Base-by-base conservation (phyloP, 37 sponge, comb jelly and placozoan species). In the Diacarnus erythraeanus region DNA sequence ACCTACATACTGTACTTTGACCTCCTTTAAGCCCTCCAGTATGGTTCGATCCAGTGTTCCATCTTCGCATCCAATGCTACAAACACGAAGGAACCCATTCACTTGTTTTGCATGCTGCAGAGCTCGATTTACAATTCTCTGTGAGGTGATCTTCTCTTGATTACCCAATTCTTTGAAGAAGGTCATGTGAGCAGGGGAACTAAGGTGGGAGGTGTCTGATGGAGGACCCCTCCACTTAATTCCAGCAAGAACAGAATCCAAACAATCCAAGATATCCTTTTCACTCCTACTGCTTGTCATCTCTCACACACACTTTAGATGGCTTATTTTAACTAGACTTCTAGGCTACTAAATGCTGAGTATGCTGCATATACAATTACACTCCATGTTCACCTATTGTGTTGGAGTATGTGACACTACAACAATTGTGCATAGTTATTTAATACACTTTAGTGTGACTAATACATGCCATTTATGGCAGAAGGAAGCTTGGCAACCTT, bases 31-130 rank as follows among this genome's bases (percentile, higher is more conserved):
- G 17, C 42, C 59, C n/a, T 43, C 47, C 21, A 82, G 64, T 18
- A 82, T 64, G 43, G 9, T 36, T 17, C n/a, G n/a, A 29, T 82
- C 82, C 23, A 82, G 64, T 26, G 64, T 4, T 23, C 74, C 82
- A 82, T 82, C 82, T 64, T 64, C 82, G 64, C 82, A 82, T 8
- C 82, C 82, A 59, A 82, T 41, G 33, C 65, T 65, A 34, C 82
- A 82, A 8, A 82, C 41, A 35, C 64, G 59, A 10, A 74, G 29
- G 22, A n/a, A 18, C n/a, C 23, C 6, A 0, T 20, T 1, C 4
- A 71, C n/a, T 22, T 6, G 51, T 47, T 73, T 10, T 1, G 40
- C 72, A 1, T 57, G 37, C 41, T 60, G 33, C 37, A 31, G 25
- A 18, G 66, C 78, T 22, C 17, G 3, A 25, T 29, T 26, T 21